phyloP scores from a whole-genome alignment of 2,113 vertebrate genomes.

The Peromyscus maniculatus region DNA sequence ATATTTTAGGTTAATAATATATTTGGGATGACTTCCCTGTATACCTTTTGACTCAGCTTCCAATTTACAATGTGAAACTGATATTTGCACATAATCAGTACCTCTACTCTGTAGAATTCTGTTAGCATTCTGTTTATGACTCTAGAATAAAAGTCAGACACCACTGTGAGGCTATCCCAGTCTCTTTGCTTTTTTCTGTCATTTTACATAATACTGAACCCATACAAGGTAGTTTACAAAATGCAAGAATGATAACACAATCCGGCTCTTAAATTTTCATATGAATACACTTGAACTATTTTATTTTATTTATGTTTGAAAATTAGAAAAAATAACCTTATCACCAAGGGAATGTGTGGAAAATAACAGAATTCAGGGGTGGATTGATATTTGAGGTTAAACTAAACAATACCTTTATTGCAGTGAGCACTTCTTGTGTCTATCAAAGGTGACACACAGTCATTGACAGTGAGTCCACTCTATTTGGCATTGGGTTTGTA shows the following conservation, averaged over 20 bases:
- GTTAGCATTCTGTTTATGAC: neutral
- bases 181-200: neutral
- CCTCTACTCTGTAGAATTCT: neutral
- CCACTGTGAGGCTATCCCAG: neutral
- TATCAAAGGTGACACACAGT: conserved; percentile 75
- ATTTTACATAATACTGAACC: conserved; percentile 34
- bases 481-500: conserved; percentile 62
- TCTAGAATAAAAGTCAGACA: conserved; percentile 5
- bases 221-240: conserved; percentile 46
- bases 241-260: neutral
- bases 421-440: conserved; percentile 69
- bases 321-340: conserved; percentile 36
- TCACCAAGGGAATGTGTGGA: conserved; percentile 42
- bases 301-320: neutral
- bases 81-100: neutral
- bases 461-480: conserved; percentile 71
- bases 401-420: conserved; percentile 74
- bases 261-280: conserved; percentile 43
- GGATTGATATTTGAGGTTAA: conserved; percentile 86
- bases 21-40: neutral
- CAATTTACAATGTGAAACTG: conserved; percentile 37
- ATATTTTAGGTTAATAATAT: conserved; percentile 13
- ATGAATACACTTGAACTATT: neutral
- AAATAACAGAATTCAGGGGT: conserved; percentile 54
- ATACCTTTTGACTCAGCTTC: conserved; percentile 22